These are phyloP conservation scores for Carterocephalus palaemon DNA, from an alignment of 2,888 invertebrate species.

Conservation along the genomic window DNA sequence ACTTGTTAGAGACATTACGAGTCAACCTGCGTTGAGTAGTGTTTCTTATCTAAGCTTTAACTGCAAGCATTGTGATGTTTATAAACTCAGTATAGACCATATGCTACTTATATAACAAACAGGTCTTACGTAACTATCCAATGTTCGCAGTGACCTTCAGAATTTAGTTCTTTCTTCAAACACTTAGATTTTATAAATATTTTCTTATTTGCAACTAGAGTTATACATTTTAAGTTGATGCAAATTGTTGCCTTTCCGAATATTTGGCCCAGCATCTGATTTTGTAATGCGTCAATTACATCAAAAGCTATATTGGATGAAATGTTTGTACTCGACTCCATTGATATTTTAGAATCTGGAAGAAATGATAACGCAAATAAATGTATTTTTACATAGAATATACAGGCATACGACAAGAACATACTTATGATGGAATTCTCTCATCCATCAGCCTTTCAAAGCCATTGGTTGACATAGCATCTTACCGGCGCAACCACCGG, in stretches of 20 bases:
- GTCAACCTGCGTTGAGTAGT: constrained; percentile 5
- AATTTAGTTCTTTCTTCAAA: constrained; percentile 50
- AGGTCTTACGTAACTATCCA: constrained; percentile 32
- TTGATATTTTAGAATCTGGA: constrained; percentile 61
- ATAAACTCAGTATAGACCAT: constrained; percentile 32
- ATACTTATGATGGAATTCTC: too few species aligned
- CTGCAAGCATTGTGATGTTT: constrained; percentile 30
- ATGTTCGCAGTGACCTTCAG: constrained; percentile 56
- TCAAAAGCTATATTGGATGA: constrained; percentile 64
- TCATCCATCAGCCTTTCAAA: too few species aligned
- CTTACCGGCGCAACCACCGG: too few species aligned
- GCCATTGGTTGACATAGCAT: too few species aligned
- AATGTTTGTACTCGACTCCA: constrained; percentile 67
- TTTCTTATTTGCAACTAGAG: constrained; percentile 57
- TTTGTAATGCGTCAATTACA: constrained; percentile 65
- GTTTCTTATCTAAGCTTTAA: constrained; percentile 32
- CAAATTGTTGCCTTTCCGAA: constrained; percentile 68
- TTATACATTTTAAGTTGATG: constrained; percentile 60
- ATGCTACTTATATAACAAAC: constrained; percentile 6
- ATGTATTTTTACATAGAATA: too few species aligned
- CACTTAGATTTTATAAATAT: constrained; percentile 58
- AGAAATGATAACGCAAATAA: too few species aligned
- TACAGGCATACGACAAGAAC: too few species aligned
- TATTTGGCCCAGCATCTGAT: constrained; percentile 61
- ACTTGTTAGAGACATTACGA: constrained; percentile 8